A percentile compares a stretch with the other conserved stretches of the same genome.
phyloP scores from a whole-genome alignment of 1,140 invertebrate species.

The Panagrolaimus sp. region DNA sequence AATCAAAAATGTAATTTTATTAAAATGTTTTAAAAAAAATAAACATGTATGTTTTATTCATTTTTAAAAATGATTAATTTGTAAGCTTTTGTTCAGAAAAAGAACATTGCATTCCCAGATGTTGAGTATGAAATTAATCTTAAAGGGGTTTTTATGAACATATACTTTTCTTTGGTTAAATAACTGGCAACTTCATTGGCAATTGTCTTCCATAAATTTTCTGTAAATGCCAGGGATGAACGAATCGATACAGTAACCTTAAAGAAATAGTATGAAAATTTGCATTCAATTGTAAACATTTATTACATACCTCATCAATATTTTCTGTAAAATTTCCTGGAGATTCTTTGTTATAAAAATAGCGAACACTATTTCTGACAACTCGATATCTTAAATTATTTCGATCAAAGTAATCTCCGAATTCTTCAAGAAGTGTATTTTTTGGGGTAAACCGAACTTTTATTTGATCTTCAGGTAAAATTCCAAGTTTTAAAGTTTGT shows the following conservation, averaged over 20 bases:
- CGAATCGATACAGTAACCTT: not conserved
- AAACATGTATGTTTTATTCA: no score
- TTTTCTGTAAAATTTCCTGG: constrained; percentile 17
- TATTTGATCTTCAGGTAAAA: constrained; percentile 6
- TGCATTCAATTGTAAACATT: no score
- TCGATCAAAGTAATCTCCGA: constrained; percentile 6
- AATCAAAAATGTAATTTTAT: no score
- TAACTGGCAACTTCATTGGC: constrained; percentile 8
- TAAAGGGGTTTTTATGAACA: not conserved
- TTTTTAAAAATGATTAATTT: no score
- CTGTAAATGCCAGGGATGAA: constrained; percentile 7
- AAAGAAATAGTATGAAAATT: not conserved
- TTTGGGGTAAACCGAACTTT: constrained; percentile 7
- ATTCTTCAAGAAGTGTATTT: constrained; percentile 9
- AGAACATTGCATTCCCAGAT: not conserved
- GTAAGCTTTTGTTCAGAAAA: not conserved
- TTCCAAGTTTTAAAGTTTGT: constrained; percentile 1
- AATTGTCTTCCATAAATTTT: constrained; percentile 6
- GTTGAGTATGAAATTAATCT: not conserved
- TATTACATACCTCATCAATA: not conserved
- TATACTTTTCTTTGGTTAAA: constrained; percentile 9
- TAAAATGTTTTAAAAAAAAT: no score
- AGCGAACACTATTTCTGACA: constrained; percentile 3
- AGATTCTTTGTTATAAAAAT: constrained; percentile 3
- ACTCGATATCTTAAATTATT: not conserved